phyloP scores from a whole-genome alignment of 2,113 vertebrate species.

The Calypte anna region DNA sequence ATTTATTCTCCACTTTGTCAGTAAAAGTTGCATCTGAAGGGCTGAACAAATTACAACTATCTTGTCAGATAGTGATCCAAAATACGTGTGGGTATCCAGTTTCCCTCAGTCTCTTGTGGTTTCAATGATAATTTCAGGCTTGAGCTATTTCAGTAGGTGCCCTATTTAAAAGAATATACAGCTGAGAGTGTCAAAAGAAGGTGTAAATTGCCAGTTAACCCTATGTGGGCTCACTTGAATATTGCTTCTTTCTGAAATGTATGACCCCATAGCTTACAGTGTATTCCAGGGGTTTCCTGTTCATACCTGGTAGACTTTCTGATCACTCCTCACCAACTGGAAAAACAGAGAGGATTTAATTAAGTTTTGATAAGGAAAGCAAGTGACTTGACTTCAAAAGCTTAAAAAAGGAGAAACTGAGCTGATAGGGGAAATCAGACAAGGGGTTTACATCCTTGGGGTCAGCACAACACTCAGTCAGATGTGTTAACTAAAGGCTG shows the following conservation, averaged over 20 bases:
- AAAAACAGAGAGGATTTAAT: not conserved
- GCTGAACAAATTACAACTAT: conserved; percentile 6
- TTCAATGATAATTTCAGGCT: not conserved
- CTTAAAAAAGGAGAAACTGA: not conserved
- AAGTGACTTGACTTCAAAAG: not conserved
- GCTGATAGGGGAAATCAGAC: not conserved
- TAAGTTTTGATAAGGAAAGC: not conserved
- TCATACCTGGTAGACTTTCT: not conserved
- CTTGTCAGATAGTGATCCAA: not conserved
- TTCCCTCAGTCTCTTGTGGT: not conserved
- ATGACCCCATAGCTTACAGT: not conserved
- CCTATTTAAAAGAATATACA: conserved; percentile 31
- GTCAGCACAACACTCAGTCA: not conserved
- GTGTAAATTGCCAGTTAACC: not conserved
- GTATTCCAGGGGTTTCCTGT: not conserved
- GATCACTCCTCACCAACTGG: not conserved
- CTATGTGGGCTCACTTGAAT: not conserved
- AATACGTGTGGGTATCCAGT: not conserved
- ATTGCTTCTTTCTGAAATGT: not conserved
- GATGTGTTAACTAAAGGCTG: not conserved
- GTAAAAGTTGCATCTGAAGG: not conserved
- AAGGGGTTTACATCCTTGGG: not conserved
- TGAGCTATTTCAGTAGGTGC: conserved; percentile 35
- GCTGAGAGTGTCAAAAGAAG: not conserved
- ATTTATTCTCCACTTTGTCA: not conserved